Percentiles rank a stretch among this genome's conserved stretches.
phyloP scores from a whole-genome alignment of 1,140 invertebrate species.

The Magallana ariakensis region DNA sequence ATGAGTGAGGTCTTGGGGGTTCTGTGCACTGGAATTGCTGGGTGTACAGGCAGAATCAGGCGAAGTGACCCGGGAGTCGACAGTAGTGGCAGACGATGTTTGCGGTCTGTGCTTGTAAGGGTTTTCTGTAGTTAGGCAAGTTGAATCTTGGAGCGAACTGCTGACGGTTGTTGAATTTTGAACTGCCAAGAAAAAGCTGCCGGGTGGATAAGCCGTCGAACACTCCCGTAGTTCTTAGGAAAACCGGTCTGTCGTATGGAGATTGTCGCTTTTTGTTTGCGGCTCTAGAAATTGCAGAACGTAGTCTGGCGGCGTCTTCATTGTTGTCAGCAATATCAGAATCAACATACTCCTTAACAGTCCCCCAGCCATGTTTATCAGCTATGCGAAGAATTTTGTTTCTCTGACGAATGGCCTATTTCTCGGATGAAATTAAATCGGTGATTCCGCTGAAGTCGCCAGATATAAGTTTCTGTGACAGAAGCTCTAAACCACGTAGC shows the following conservation, averaged over 20 bases:
- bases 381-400: conserved; percentile 47
- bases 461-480: background rate
- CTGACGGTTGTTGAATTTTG: background rate
- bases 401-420: conserved; percentile 9
- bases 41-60: background rate
- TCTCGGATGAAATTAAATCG: background rate
- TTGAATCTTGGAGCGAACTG: conserved; percentile 23
- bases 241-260: background rate
- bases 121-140: conserved; percentile 13
- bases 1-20: background rate
- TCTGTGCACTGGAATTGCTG: background rate
- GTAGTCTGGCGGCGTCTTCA: conserved; percentile 33
- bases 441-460: background rate
- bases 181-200: background rate
- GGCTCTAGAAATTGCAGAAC: background rate
- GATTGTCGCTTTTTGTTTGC: conserved; percentile 3
- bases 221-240: background rate
- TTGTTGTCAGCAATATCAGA: conserved; percentile 40
- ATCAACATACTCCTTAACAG: conserved; percentile 43
- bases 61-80: background rate
- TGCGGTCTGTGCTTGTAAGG: background rate
- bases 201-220: background rate
- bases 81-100: conserved; percentile 37
- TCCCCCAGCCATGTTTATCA: conserved; percentile 46
- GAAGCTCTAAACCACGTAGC: background rate